Evolutionary conservation across 1,140 invertebrate species (phyloP).

Genomic region (Odontomachus brunneus): DNA sequence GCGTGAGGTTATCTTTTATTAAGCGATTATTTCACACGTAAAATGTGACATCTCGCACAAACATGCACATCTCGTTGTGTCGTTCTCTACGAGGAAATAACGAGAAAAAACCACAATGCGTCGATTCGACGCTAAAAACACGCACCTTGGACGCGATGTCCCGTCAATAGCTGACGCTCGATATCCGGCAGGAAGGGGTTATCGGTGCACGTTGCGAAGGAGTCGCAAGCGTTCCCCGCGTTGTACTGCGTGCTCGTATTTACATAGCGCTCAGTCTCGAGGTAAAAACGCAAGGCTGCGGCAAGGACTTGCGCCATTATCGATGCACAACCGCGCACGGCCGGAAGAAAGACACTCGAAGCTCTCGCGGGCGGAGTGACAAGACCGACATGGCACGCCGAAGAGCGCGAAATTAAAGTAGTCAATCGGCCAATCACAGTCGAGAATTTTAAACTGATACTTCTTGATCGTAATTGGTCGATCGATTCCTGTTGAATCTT

Average conservation of each 20-base stretch:
- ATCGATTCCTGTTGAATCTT: neutral
- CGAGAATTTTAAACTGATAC: neutral
- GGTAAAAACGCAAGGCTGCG: slow-evolving; percentile 77
- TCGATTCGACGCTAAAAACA: neutral
- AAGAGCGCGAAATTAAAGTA: neutral
- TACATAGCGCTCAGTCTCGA: slow-evolving; percentile 73
- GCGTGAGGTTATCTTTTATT: too few species aligned
- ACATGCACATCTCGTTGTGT: too few species aligned
- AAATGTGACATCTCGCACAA: too few species aligned
- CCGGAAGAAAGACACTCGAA: slow-evolving; percentile 62
- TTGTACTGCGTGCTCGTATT: slow-evolving; percentile 60
- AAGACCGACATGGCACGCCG: neutral
- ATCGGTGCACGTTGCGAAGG: slow-evolving; percentile 6
- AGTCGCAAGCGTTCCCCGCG: neutral
- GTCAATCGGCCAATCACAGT: neutral
- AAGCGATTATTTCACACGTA: too few species aligned
- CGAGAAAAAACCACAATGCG: slow-evolving; percentile 17
- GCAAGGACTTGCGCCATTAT: slow-evolving; percentile 74
- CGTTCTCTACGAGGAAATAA: neutral
- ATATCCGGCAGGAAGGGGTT: slow-evolving; percentile 11
- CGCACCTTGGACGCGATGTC: slow-evolving; percentile 9
- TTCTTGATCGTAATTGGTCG: neutral
- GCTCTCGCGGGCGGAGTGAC: neutral
- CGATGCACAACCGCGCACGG: slow-evolving; percentile 41
- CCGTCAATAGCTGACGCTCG: slow-evolving; percentile 25